Conservation (phyloP, 2,888 invertebrate species). For the Eudasyphora cyanicolor region DNA sequence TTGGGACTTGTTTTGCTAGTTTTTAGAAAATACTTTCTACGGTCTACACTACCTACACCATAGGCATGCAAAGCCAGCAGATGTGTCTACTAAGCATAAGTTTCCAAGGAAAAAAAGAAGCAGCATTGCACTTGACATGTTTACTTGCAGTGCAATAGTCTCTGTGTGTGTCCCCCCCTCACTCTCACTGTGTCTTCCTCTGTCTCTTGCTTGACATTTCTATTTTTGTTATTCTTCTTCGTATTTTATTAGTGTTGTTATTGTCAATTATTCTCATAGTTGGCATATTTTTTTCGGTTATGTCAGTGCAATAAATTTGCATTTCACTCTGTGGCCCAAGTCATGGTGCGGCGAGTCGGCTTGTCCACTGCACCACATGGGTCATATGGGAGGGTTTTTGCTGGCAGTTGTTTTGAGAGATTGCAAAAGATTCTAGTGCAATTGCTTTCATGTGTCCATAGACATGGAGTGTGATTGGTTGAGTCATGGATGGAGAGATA, state of each 20-base stretch:
- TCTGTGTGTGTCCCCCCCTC: neutral
- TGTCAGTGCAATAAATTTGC: conserved; percentile 49
- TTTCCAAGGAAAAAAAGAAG: conserved; percentile 14
- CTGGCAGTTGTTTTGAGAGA: neutral
- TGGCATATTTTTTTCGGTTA: conserved; percentile 40
- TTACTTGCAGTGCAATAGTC: neutral
- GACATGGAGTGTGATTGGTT: too few relatives aligned
- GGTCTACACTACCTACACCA: neutral
- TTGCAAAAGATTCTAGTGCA: conserved; percentile 1
- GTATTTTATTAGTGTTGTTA: conserved; percentile 17
- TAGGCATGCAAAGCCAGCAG: neutral
- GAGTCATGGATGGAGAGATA: too few relatives aligned
- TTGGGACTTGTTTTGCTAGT: neutral
- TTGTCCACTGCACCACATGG: too few relatives aligned
- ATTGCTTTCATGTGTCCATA: too few relatives aligned
- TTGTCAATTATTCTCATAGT: conserved; percentile 46
- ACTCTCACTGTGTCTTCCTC: neutral
- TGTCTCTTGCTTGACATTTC: neutral
- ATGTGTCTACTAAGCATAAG: neutral
- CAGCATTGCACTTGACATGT: conserved; percentile 50
- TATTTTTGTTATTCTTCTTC: neutral
- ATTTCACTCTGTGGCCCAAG: conserved; percentile 29
- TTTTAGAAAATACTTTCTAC: neutral
- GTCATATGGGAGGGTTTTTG: neutral
- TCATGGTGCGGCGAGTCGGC: neutral